Conservation (phyloP, 2,797 vertebrate genomes). For the Clarias laeviceps region DNA sequence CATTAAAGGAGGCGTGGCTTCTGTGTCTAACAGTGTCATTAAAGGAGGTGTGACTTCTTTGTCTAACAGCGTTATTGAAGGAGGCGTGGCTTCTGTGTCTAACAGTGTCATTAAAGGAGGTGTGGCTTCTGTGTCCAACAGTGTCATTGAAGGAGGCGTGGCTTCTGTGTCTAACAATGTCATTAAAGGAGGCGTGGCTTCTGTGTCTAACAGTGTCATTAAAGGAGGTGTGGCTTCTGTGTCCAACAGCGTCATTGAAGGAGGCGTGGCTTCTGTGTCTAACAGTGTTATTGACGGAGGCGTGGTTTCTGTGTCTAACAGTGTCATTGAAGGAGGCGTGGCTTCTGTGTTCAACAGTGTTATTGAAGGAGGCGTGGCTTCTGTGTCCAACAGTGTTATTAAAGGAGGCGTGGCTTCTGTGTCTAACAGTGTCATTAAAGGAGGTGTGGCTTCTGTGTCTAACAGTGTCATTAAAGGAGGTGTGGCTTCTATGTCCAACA, state of each 20-base stretch:
- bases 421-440: background rate
- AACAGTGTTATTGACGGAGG: background rate
- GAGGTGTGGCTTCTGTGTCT: background rate
- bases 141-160: too few species aligned
- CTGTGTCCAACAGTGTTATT: background rate
- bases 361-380: background rate
- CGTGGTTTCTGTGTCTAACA: background rate
- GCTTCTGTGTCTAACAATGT: too few species aligned
- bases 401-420: background rate
- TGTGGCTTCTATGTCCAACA: background rate
- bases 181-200: too few species aligned
- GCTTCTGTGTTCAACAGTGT: background rate
- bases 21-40: too few species aligned
- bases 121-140: background rate
- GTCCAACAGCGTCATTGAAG: background rate
- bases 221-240: background rate
- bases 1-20: too few species aligned
- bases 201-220: accelerated
- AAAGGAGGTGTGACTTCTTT: background rate
- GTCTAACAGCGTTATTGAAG: background rate
- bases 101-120: background rate
- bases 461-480: background rate
- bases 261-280: background rate
- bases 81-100: background rate
- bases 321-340: background rate